These are phyloP conservation scores for Ophiodon elongatus DNA, from an alignment of 2,113 vertebrate species.

Conservation along the genomic window DNA sequence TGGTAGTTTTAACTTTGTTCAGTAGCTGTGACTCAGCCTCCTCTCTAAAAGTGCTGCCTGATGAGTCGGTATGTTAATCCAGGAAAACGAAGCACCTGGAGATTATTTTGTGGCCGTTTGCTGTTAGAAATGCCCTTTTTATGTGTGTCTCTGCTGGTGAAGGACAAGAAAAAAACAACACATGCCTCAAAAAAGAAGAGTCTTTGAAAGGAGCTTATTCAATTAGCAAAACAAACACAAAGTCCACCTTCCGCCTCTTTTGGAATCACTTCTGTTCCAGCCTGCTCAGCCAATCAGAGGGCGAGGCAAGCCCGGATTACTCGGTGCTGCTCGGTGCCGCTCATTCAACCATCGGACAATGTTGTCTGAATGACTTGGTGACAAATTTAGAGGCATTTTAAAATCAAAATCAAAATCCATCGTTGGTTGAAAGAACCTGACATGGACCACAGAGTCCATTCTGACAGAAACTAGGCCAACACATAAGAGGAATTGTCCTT, in stretches of 20 bases:
- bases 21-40: not conserved
- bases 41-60: slow-evolving; percentile 9
- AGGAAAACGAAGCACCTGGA: not conserved
- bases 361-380: not conserved
- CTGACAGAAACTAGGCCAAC: slow-evolving; percentile 1
- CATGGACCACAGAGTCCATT: not conserved
- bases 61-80: not conserved
- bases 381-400: not conserved
- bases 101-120: not conserved
- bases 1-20: not conserved
- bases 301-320: not conserved
- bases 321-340: too few relatives aligned
- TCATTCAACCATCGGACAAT: too few relatives aligned
- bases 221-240: not conserved
- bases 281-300: not conserved
- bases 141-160: not conserved
- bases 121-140: not conserved
- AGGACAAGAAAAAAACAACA: not conserved
- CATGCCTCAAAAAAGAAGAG: not conserved
- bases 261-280: not conserved
- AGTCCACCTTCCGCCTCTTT: not conserved
- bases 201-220: not conserved
- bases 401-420: not conserved
- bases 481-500: not conserved
- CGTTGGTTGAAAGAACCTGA: not conserved